Conservation (phyloP, 2,113 vertebrate genomes). For the Cavia aperea region DNA sequence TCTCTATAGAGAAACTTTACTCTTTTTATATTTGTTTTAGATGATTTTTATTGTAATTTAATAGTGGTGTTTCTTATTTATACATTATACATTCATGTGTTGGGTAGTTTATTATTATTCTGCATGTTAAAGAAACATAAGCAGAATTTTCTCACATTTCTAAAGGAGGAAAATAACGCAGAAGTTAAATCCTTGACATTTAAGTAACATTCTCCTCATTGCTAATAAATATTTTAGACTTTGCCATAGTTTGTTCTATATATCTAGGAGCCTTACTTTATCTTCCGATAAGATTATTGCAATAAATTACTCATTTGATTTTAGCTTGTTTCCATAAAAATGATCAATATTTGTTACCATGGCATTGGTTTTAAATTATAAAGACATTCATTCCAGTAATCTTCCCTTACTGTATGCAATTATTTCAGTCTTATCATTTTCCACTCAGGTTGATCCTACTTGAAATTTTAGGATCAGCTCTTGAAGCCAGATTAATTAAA, state of each 20-base stretch:
- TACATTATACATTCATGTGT: background rate
- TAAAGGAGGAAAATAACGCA: conserved; percentile 20
- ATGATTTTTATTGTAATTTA: background rate
- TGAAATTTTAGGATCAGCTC: conserved; percentile 56
- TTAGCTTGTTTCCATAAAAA: conserved; percentile 14
- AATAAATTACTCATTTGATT: conserved; percentile 40
- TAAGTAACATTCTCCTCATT: conserved; percentile 15
- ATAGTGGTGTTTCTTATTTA: background rate
- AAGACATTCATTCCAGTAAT: conserved; percentile 45
- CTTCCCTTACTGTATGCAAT: conserved; percentile 37
- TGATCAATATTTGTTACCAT: conserved; percentile 41
- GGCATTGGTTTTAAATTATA: conserved; percentile 45
- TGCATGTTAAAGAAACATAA: conserved; percentile 22
- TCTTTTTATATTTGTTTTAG: background rate
- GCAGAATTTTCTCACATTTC: background rate
- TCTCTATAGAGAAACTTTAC: background rate
- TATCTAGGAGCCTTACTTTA: background rate
- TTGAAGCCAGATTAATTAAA: conserved; percentile 64
- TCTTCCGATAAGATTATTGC: conserved; percentile 22
- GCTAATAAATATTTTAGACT: background rate
- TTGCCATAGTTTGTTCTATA: background rate
- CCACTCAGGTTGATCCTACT: conserved; percentile 42
- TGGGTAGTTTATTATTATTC: background rate
- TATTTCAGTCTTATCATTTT: conserved; percentile 60
- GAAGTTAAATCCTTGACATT: conserved; percentile 25